A percentile compares a stretch with the other conserved stretches of the same genome.
These are phyloP conservation scores for Drosophila cyrtoloma DNA, from an alignment of 2,888 invertebrate species.

Conservation along the genomic window DNA sequence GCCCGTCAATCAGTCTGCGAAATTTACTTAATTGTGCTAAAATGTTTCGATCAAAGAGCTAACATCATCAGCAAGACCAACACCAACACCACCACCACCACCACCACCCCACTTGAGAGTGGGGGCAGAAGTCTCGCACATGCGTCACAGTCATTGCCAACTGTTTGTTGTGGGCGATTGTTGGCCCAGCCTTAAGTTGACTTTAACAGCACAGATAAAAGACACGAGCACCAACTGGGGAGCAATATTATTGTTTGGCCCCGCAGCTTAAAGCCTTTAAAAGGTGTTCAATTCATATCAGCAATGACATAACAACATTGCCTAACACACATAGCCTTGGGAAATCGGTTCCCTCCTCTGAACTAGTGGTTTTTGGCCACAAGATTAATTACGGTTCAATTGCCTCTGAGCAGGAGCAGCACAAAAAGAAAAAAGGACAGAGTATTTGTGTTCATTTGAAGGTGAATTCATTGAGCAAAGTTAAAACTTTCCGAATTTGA, in stretches of 20 bases:
- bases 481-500: constrained; percentile 37
- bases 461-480: constrained; percentile 53
- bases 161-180: constrained; percentile 46
- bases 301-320: constrained; percentile 45
- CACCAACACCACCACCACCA: no score
- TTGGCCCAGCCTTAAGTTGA: constrained; percentile 56
- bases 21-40: constrained; percentile 72
- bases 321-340: constrained; percentile 50
- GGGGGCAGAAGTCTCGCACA: constrained; percentile 17
- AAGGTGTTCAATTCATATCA: constrained; percentile 9
- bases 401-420: constrained; percentile 33
- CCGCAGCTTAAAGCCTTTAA: constrained; percentile 50
- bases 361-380: constrained; percentile 27
- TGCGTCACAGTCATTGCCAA: constrained; percentile 61
- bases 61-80: constrained; percentile 14
- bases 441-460: not conserved
- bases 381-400: constrained; percentile 76
- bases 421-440: constrained; percentile 35
- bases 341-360: constrained; percentile 21
- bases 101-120: not conserved
- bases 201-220: constrained; percentile 54
- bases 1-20: constrained; percentile 40
- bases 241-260: constrained; percentile 17
- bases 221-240: constrained; percentile 32
- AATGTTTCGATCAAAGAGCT: constrained; percentile 56